Evolutionary conservation across 1,140 invertebrate genomes (phyloP).

Genomic region (Microplitis demolitor): DNA sequence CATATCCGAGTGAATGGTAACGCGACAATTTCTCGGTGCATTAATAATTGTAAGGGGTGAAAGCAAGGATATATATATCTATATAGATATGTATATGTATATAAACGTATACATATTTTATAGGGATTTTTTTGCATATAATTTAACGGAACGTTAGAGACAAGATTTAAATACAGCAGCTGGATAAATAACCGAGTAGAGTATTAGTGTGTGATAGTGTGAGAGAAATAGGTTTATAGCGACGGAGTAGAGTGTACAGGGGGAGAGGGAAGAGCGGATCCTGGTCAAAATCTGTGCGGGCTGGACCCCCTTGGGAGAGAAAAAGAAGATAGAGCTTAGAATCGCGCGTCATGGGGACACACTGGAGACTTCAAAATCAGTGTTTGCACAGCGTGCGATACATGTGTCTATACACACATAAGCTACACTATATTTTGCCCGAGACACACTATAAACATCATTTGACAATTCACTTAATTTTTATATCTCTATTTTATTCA

Average conservation of each 20-base stretch:
- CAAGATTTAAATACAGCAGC: conserved; percentile 61
- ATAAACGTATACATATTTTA: conserved; percentile 55
- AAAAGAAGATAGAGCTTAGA: conserved; percentile 33
- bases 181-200: conserved; percentile 56
- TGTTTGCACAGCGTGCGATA: conserved; percentile 59
- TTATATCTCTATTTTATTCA: neutral
- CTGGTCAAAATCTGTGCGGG: conserved; percentile 21
- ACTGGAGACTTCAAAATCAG: conserved; percentile 15
- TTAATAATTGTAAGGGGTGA: conserved; percentile 40
- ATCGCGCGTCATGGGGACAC: neutral
- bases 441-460: neutral
- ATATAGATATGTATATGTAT: neutral
- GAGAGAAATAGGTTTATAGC: no score
- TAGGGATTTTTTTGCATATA: conserved; percentile 61
- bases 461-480: conserved; percentile 3
- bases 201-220: conserved; percentile 22
- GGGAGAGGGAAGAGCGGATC: conserved; percentile 25
- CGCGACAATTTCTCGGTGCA: conserved; percentile 60
- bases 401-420: conserved; percentile 49
- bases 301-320: conserved; percentile 23
- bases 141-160: conserved; percentile 61
- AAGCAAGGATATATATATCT: neutral
- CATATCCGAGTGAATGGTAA: conserved; percentile 43
- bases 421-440: neutral
- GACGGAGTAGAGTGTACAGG: neutral